Conservation (phyloP, 2,888 invertebrate species). For the Myopa testacea region DNA sequence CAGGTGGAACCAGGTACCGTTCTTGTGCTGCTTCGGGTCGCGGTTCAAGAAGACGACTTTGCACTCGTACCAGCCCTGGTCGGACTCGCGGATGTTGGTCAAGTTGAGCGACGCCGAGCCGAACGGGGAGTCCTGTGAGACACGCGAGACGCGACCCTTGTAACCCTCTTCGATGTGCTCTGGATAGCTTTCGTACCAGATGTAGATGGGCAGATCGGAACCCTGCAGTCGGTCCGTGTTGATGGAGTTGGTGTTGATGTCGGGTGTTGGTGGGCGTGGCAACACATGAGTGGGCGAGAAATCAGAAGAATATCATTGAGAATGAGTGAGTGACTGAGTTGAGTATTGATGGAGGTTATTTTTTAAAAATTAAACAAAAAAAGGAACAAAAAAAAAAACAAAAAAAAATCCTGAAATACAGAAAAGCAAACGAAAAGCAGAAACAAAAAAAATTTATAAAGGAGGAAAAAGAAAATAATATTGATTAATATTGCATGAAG, state of each 20-base stretch:
- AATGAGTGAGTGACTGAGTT: background rate
- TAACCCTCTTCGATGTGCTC: conserved; percentile 96
- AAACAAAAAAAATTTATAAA: no score
- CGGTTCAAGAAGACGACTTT: conserved; percentile 95
- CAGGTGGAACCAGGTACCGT: conserved; percentile 98
- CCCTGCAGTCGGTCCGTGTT: conserved; percentile 73
- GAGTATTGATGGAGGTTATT: background rate
- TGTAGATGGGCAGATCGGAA: conserved; percentile 96
- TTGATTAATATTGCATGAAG: no score
- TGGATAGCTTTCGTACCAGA: conserved; percentile 98
- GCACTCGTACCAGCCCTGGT: conserved; percentile 98
- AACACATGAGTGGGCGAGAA: background rate
- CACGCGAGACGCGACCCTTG: conserved; percentile 90
- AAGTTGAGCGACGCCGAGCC: conserved; percentile 95
- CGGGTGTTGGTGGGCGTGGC: background rate
- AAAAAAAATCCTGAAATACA: background rate
- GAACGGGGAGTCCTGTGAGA: conserved; percentile 87
- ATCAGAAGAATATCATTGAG: background rate
- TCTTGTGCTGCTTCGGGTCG: conserved; percentile 90
- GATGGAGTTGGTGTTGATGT: background rate
- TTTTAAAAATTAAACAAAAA: background rate
- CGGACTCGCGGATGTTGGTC: conserved; percentile 91
- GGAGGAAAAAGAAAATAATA: no score
- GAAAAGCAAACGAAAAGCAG: background rate
- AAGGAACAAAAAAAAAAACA: background rate